Evolutionary conservation across 2,113 vertebrate species (phyloP), one percentile per base, ranked within the genome.

Genomic region (Tiliqua scincoides): DNA sequence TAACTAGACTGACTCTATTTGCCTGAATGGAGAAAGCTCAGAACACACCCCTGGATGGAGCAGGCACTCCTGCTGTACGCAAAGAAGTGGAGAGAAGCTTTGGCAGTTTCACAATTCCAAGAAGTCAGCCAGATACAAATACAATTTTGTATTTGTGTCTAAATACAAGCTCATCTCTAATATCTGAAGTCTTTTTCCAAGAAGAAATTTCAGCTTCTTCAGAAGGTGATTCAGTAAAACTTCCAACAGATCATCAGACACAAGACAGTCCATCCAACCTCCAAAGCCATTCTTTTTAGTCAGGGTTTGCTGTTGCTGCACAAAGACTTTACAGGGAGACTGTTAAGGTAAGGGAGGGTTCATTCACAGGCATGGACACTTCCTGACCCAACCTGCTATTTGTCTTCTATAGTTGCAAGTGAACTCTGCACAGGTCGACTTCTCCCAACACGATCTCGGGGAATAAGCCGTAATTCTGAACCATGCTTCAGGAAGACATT

Each of bases 401-500:
- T 77, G 43, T 63, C 32, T 25, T 76, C 74, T 86, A 30, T 71
- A 72, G 79, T 71, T 68, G 9, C 61, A 85, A 85, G 57, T 83
- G 48, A 74, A 76, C 37, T 63, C 57, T 72, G 77, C 0, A 70
- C 61, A 43, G 1, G 83, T 94, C 94, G 97, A 54, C 88, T 95
- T 79, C 87, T 93, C 32, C 97, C 97, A 89, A 97, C 97, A 71
- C 96, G 92, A 90, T 97, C 97, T 94, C 97, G 96, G 85, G 97
- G 97, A 94, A 97, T 97, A 91, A 97, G 94, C 84, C 97, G 91
- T 70, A 97, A 95, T 88, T 97, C 97, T 85, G 97, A 97, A 43
- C 96, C 97, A 35, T 97, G 96, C 85, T 97, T 97, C 82, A 97
- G 91, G 88, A 97, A 97, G 84, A 97, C 96, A 87, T 97, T 97